phyloP scores from a whole-genome alignment of 2,113 vertebrate species.

The Dissostichus mawsoni region DNA sequence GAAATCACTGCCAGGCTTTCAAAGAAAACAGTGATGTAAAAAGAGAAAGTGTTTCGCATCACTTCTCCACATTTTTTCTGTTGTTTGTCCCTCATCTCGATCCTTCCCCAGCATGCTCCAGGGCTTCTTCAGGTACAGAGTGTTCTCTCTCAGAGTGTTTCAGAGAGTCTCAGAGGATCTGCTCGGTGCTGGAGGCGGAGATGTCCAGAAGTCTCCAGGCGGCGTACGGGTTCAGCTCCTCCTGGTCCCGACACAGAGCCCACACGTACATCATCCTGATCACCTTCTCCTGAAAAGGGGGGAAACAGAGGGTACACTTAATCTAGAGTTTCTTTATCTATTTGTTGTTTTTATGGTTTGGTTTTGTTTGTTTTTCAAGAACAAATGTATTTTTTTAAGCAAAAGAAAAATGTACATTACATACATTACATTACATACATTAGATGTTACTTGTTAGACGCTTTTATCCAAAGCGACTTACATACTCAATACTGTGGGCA shows the following conservation, averaged over 20 bases:
- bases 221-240: conserved; percentile 91
- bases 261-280: conserved; percentile 95
- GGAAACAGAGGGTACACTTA: background rate
- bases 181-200: conserved; percentile 94
- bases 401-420: no score
- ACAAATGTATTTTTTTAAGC: no score
- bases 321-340: background rate
- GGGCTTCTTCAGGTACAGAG: conserved; percentile 12
- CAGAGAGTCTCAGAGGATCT: conserved; percentile 88
- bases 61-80: background rate
- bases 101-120: conserved; percentile 5
- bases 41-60: conserved; percentile 4
- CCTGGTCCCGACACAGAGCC: conserved; percentile 96
- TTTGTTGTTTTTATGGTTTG: no score
- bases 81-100: conserved; percentile 6
- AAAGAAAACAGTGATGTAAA: conserved; percentile 6
- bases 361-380: no score
- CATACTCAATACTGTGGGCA: no score
- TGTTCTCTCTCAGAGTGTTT: conserved; percentile 30
- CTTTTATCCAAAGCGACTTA: no score
- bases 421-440: no score
- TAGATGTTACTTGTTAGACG: no score
- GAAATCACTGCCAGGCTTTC: background rate
- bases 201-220: conserved; percentile 97
- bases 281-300: conserved; percentile 89